Conservation (phyloP, 1,140 invertebrate species). For the Whitmania pigra region DNA sequence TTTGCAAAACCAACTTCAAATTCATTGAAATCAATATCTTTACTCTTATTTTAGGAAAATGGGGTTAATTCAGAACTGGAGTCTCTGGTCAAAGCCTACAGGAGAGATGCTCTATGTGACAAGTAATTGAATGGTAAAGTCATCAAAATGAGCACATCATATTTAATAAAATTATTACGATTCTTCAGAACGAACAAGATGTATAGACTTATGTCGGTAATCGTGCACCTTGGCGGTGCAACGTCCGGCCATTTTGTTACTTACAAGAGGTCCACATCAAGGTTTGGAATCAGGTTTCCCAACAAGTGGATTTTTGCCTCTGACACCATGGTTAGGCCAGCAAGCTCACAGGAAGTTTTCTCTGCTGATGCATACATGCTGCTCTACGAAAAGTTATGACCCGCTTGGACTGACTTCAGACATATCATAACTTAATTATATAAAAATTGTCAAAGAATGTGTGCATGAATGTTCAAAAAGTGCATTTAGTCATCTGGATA, state of each 20-base stretch:
- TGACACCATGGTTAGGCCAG: conserved; percentile 40
- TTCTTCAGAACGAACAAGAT: not conserved
- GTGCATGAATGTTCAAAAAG: no score
- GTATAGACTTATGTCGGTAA: conserved; percentile 67
- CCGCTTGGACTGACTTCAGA: not conserved
- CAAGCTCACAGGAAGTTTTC: conserved; percentile 38
- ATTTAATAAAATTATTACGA: not conserved
- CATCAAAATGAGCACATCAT: not conserved
- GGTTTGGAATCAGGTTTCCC: conserved; percentile 22
- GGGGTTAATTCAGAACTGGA: not conserved
- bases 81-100: not conserved
- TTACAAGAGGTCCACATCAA: conserved; percentile 56
- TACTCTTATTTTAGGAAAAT: not conserved
- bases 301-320: conserved; percentile 32
- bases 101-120: no score
- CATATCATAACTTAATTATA: no score
- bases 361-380: conserved; percentile 45
- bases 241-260: conserved; percentile 82
- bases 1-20: not conserved
- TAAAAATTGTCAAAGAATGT: no score
- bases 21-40: not conserved
- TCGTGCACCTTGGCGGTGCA: conserved; percentile 75
- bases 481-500: no score
- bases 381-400: conserved; percentile 43
- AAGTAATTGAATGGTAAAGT: no score